phyloP scores from a whole-genome alignment of 2,797 vertebrate genomes.

The Mycteria americana region DNA sequence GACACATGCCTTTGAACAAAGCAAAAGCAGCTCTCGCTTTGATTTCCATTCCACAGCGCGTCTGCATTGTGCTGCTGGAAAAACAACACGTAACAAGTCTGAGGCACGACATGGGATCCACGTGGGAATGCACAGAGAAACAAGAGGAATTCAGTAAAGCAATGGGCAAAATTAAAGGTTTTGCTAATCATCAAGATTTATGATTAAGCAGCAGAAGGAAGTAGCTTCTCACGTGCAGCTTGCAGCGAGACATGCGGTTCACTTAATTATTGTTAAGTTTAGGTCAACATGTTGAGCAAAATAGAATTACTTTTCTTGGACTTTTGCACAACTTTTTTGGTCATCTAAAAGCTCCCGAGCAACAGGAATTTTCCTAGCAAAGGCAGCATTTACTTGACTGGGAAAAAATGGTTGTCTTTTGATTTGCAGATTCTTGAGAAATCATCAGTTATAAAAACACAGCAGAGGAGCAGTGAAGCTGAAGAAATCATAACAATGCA shows the following conservation, averaged over 20 bases:
- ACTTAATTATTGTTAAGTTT: not conserved
- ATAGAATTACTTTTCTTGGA: too few species aligned
- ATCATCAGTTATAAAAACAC: not conserved
- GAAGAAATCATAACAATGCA: not conserved
- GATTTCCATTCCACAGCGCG: not conserved
- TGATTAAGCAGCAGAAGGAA: not conserved
- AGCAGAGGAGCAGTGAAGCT: not conserved
- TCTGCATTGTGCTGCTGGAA: not conserved
- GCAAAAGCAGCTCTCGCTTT: not conserved
- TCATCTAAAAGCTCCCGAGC: not conserved
- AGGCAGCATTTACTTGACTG: not conserved
- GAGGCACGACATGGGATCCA: not conserved
- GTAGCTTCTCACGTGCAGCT: not conserved
- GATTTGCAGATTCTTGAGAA: not conserved
- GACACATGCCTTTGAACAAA: not conserved
- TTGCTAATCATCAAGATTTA: not conserved
- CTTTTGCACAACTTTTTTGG: not conserved
- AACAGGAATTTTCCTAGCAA: not conserved
- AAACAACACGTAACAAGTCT: not conserved
- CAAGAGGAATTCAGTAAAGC: not conserved
- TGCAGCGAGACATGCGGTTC: not conserved
- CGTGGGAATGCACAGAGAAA: not conserved
- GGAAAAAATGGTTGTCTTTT: not conserved
- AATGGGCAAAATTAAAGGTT: not conserved
- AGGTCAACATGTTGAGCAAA: not conserved